Evolutionary conservation across 1,140 invertebrate species (phyloP), one percentile per base, ranked within the genome.

Genomic region (Caenorhabditis remanei): DNA sequence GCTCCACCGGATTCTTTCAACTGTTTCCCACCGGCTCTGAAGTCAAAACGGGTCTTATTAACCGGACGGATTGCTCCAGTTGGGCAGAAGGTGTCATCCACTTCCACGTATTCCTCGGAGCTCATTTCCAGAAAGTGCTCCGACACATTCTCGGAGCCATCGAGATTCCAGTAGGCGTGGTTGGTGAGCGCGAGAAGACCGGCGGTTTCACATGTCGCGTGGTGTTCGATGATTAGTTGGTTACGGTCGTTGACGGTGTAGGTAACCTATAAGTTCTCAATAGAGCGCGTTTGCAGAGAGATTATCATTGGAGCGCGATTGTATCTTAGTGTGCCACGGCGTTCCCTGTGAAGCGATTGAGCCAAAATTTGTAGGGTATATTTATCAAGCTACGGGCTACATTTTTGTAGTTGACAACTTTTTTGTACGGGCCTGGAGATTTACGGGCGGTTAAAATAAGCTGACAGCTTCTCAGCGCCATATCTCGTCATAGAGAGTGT

Each of bases 161-260:
- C 85, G 13, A 85, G 46, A 56, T 85, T 85, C 63, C 63, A 85
- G 55, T 85, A 85, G 43, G 85, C 43, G 53, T 85, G 85, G 41
- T 85, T 65, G 4, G 85, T 67, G 43, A 85, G 65, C 2, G 85
- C 85, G 2, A 85, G 53, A 55, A 85, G 63, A 6, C 85, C 85
- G 6, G 63, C 40, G 21, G 6, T 85, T 32, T 50, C 46, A 56
- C 85, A 85, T 53, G 46, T 75, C 4, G 85, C 85, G 19, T 53
- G 67, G 40, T 85, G 85, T n/a, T 85, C 85, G 21, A 85, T 50
- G 14, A 85, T 67, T 14, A 85, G 53, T 41, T 85, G 85, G 32
- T 85, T 85, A 24, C 85, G 63, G 50, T 85, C 85, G 50, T 85
- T 85, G 8, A 85, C 67, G 8, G 85, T 85, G 67, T 85, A 85